Percentiles rank a stretch among this genome's conserved stretches.
phyloP scores from a whole-genome alignment of 2,797 vertebrate species.

The Pangasius sanitwongsei region DNA sequence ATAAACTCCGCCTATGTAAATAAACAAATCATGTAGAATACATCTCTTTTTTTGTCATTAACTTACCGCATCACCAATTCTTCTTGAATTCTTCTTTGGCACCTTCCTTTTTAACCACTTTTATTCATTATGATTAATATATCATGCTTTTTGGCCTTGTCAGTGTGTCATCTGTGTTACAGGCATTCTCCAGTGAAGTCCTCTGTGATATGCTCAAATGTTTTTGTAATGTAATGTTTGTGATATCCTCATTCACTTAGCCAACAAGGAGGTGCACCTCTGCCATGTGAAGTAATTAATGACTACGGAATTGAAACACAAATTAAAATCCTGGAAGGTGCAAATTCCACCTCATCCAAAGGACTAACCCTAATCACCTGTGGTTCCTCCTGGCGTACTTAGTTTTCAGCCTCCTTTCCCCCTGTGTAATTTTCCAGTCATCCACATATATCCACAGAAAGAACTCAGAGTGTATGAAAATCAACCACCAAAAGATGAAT shows the following conservation, averaged over 20 bases:
- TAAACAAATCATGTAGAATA: neutral
- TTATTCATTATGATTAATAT: neutral
- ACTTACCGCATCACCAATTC: neutral
- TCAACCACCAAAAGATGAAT: neutral
- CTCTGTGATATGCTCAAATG: neutral
- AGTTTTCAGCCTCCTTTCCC: neutral
- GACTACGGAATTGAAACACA: neutral
- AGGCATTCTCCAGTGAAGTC: neutral
- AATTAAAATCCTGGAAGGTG: neutral
- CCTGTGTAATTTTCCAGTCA: neutral
- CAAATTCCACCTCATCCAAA: neutral
- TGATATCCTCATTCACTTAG: neutral
- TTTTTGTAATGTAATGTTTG: neutral
- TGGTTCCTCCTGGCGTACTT: neutral
- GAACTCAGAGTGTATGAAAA: neutral
- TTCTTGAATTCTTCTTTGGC: neutral
- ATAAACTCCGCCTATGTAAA: neutral
- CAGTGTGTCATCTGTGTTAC: neutral
- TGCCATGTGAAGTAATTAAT: neutral
- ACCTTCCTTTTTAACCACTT: neutral
- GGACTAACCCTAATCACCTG: neutral
- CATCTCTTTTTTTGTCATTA: neutral
- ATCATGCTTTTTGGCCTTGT: neutral
- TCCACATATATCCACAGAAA: neutral
- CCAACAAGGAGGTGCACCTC: neutral